Evolutionary conservation across 1,140 invertebrate species (phyloP).

Genomic region (Drosophila elegans): DNA sequence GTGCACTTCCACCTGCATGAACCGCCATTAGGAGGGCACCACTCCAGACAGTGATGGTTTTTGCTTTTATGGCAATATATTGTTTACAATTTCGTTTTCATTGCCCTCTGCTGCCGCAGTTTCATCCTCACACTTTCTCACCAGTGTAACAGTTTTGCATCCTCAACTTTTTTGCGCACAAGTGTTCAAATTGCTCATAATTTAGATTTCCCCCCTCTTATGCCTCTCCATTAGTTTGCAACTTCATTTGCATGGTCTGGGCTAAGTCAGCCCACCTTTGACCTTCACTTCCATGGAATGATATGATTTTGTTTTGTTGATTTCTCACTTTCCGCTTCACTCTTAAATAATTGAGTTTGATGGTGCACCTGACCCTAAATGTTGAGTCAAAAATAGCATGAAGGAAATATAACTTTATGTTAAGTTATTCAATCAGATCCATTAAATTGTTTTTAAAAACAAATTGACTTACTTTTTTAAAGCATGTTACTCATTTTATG

Average conservation of each 20-base stretch:
- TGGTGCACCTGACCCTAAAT: constrained; percentile 3
- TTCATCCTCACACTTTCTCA: constrained; percentile 54
- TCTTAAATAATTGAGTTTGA: neutral
- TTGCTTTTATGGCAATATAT: constrained; percentile 34
- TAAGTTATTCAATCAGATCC: too few relatives aligned
- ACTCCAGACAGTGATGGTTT: constrained; percentile 4
- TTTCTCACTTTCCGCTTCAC: constrained; percentile 8
- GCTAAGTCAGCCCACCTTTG: constrained; percentile 59
- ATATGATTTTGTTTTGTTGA: constrained; percentile 33
- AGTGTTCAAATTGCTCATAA: constrained; percentile 49
- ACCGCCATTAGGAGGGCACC: constrained; percentile 35
- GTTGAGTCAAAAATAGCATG: too few relatives aligned
- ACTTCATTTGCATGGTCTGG: constrained; percentile 14
- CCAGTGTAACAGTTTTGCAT: constrained; percentile 18
- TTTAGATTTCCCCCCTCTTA: constrained; percentile 11
- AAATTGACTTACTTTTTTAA: too few relatives aligned
- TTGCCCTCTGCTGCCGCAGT: constrained; percentile 16
- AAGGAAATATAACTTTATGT: too few relatives aligned
- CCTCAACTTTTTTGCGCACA: constrained; percentile 20
- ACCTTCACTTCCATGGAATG: constrained; percentile 65
- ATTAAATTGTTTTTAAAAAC: too few relatives aligned
- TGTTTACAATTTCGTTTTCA: constrained; percentile 61
- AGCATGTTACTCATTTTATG: too few relatives aligned
- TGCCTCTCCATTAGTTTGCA: neutral
- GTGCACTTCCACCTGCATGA: constrained; percentile 47